Percentiles rank a stretch among this genome's conserved stretches.
These are phyloP conservation scores for Syngnathus acus DNA, from an alignment of 2,797 vertebrate genomes.

Conservation along the genomic window DNA sequence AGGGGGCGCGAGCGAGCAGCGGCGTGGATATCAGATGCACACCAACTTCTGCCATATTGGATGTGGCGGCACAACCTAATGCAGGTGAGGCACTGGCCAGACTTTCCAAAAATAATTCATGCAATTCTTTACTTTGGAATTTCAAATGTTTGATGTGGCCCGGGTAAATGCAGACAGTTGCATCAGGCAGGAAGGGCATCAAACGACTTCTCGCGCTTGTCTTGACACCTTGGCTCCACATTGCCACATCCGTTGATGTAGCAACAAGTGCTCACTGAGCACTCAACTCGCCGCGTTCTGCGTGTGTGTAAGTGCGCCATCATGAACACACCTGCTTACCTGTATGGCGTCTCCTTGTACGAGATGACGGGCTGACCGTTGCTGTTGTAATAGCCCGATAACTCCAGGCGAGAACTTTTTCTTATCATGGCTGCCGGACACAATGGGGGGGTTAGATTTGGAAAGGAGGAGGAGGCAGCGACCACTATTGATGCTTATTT, in stretches of 20 bases:
- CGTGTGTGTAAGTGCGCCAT: not conserved
- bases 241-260: not conserved
- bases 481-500: not conserved
- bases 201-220: no score
- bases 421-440: conserved; percentile 1
- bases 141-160: no score
- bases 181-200: no score
- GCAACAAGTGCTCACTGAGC: no score
- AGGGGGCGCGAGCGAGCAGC: not conserved
- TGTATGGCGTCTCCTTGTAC: conserved; percentile 6
- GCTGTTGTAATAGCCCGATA: conserved; percentile 7
- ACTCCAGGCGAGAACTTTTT: conserved; percentile 8
- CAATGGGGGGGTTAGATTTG: not conserved
- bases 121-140: no score
- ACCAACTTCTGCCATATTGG: not conserved
- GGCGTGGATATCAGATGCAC: not conserved
- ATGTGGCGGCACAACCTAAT: not conserved
- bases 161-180: no score
- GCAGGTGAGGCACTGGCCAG: no score
- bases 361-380: conserved; percentile 4
- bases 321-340: conserved; percentile 7
- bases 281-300: not conserved
- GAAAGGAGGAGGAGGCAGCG: not conserved
- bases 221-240: not conserved
- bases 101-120: no score